Base-by-base conservation (phyloP, 1,140 invertebrate species). In the Heliconius hewitsoni region DNA sequence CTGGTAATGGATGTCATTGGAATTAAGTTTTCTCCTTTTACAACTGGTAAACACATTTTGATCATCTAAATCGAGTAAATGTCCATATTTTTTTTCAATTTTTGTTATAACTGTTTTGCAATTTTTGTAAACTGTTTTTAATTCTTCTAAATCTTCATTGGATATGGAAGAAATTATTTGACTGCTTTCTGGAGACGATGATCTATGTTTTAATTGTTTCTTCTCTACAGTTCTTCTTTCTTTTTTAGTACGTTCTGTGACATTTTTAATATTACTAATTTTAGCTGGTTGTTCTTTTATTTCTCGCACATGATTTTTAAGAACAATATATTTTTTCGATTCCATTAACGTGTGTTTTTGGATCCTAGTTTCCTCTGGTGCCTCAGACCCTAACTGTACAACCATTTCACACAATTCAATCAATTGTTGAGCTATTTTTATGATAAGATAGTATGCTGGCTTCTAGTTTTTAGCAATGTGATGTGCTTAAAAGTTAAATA, bases 31-130 rank as follows among this genome's bases (percentile, higher is more conserved):
- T 80, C 73, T 80, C 66, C 74, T 77, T 76, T 71, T 30, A 30
- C 9, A 66, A 30, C 27, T 66, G 55, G 5, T 76, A 77, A 19
- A 8, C 42, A 73, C 76, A 23, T 57, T 39, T 78, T 83, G 73
- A 71, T 46, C 77, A 66, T 86, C 70, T 50, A 89, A 71, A 57
- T 89, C 79, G 39, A 93, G 79, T 77, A 94, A 90, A 84, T 92
- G 89, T 8, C 92, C 91, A 82, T 93, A 94, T 81, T 94, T 94
- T 8, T 71, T 73, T 82, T 93, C 91, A n/a, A 94, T 93, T 81
- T 91, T 93, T 8, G 80, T 80, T 5, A 94, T 74, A 73, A 93
- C 82, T 18, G 81, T 57, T 81, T 90, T 91, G 77, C 93, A 93
- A 50, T 90, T 89, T 23, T 81, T 83, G 50, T 93, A 93, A 50